These are phyloP conservation scores for Toxotes lorentzi DNA, from an alignment of 2,797 vertebrate genomes.

Conservation along the genomic window DNA sequence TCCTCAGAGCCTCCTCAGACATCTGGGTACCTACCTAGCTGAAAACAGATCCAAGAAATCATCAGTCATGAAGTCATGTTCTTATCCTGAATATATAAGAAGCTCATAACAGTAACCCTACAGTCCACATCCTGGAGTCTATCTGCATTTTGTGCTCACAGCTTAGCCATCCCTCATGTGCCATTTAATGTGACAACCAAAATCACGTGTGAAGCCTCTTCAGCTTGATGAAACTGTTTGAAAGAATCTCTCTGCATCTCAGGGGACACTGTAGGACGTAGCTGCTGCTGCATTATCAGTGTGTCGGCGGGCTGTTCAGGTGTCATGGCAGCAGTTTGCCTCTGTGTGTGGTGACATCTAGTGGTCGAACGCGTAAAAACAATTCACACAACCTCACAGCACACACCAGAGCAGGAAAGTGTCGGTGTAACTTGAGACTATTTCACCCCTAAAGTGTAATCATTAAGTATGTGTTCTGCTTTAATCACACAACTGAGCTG, in stretches of 20 bases:
- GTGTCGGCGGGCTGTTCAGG: background rate
- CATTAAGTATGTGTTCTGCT: too few species aligned
- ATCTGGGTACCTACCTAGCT: conserved; percentile 71
- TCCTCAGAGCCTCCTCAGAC: conserved; percentile 82
- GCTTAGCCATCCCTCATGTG: background rate
- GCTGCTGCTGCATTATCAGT: background rate
- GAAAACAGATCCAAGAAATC: conserved; percentile 39
- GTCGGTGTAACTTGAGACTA: too few species aligned
- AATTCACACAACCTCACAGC: background rate
- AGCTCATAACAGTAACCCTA: background rate
- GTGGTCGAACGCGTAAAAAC: conserved; percentile 49
- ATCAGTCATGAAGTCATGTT: conserved; percentile 4
- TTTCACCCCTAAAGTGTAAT: too few species aligned
- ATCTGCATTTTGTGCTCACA: background rate
- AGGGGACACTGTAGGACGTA: background rate
- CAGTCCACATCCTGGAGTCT: background rate
- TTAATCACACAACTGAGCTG: background rate
- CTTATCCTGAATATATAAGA: background rate
- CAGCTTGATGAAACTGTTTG: background rate
- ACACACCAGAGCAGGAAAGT: background rate
- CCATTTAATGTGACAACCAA: background rate
- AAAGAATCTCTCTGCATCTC: background rate
- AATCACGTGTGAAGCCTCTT: background rate
- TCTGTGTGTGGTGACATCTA: conserved; percentile 63
- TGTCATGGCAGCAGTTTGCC: background rate